Conservation (phyloP, 1,140 invertebrate species). For the Aphidius ervi region DNA sequence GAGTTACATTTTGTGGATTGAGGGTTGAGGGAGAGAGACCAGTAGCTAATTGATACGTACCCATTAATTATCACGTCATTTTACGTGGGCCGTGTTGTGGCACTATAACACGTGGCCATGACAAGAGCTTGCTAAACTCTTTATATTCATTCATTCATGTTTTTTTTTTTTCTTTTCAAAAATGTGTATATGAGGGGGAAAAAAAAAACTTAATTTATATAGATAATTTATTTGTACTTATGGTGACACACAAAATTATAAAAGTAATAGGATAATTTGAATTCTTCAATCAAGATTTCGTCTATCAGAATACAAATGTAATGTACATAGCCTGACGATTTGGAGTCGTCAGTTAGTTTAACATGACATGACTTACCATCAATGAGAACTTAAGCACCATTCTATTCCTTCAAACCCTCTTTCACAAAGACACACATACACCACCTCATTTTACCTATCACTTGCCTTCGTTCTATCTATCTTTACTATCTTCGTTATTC, state of each 20-base stretch:
- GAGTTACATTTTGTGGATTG: neutral
- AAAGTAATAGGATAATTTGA: neutral
- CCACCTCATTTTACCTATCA: neutral
- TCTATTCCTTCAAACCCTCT: too few relatives aligned
- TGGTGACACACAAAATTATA: too few relatives aligned
- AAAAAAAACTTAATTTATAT: conserved; percentile 1
- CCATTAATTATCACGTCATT: conserved; percentile 55
- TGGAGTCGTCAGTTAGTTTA: neutral
- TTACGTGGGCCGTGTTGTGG: conserved; percentile 43
- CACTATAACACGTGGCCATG: conserved; percentile 41
- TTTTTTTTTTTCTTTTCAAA: neutral
- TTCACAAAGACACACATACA: neutral
- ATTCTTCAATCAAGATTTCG: conserved; percentile 27
- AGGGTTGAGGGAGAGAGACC: conserved; percentile 33
- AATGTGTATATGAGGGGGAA: conserved; percentile 10
- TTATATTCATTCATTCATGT: conserved; percentile 13
- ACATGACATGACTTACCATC: neutral
- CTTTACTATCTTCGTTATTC: too few relatives aligned
- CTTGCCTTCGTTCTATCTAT: too few relatives aligned
- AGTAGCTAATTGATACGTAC: conserved; percentile 49
- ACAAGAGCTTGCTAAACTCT: conserved; percentile 33
- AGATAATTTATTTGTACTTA: too few relatives aligned
- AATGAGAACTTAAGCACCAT: conserved; percentile 1
- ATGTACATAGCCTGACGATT: conserved; percentile 1
- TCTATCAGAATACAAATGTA: conserved; percentile 29